phyloP scores from a whole-genome alignment of 2,888 invertebrate species.

The Patella caerulea region DNA sequence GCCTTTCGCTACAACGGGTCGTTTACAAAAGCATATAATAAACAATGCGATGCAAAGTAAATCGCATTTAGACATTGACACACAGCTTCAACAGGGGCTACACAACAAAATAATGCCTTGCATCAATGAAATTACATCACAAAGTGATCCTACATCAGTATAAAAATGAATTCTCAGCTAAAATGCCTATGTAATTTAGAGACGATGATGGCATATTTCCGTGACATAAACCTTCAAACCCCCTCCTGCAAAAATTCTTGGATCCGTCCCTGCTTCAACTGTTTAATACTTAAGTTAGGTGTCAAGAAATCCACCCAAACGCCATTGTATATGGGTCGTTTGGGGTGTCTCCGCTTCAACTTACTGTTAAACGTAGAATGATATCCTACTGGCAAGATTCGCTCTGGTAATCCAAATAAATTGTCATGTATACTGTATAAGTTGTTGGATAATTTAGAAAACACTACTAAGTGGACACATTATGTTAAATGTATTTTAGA shows the following conservation, averaged over 20 bases:
- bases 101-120: no score
- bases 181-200: no score
- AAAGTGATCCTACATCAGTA: no score
- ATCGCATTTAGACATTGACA: conserved; percentile 9
- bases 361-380: background rate
- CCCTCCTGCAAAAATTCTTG: no score
- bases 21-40: background rate
- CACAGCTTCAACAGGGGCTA: conserved; percentile 13
- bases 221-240: no score
- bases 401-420: background rate
- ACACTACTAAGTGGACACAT: background rate
- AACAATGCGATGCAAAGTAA: conserved; percentile 15
- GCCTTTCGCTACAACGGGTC: background rate
- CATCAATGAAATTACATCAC: no score
- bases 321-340: background rate
- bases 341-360: background rate
- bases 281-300: conserved; percentile 9
- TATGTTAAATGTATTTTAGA: background rate
- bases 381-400: background rate
- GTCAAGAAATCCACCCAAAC: background rate
- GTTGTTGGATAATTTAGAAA: background rate
- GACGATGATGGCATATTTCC: no score
- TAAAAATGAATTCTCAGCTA: no score
- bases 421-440: background rate
- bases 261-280: no score